phyloP scores from a whole-genome alignment of 2,113 vertebrate genomes.

The Lathamus discolor region DNA sequence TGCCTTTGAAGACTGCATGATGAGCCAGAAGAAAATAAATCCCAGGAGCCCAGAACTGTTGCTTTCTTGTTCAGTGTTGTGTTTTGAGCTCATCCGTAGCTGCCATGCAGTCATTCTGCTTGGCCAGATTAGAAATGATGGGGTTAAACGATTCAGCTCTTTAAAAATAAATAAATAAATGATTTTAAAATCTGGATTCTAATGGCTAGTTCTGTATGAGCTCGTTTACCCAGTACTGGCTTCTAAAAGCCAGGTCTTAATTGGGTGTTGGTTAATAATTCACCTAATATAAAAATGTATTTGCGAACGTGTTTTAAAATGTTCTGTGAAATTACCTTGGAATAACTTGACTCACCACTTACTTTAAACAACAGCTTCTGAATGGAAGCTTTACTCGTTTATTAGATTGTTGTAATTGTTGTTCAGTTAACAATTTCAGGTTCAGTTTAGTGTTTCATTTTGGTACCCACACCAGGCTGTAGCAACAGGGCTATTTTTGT shows the following conservation, averaged over 20 bases:
- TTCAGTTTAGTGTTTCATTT: not conserved
- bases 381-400: not conserved
- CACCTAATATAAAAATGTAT: not conserved
- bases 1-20: not conserved
- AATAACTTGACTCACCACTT: not conserved
- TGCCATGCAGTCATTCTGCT: not conserved
- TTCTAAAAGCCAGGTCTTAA: not conserved
- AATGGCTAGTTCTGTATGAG: not conserved
- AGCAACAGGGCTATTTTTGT: not conserved
- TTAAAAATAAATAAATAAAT: not conserved
- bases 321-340: not conserved
- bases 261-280: not conserved
- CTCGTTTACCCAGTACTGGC: not conserved
- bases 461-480: not conserved
- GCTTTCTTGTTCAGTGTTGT: not conserved
- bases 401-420: not conserved
- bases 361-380: not conserved
- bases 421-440: not conserved
- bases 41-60: not conserved
- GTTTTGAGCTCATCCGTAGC: not conserved
- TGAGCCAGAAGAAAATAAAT: not conserved
- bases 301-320: not conserved
- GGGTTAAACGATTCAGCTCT: not conserved
- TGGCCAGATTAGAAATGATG: not conserved
- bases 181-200: not conserved